phyloP scores from a whole-genome alignment of 2,113 vertebrate genomes.

The Eolophus roseicapilla region DNA sequence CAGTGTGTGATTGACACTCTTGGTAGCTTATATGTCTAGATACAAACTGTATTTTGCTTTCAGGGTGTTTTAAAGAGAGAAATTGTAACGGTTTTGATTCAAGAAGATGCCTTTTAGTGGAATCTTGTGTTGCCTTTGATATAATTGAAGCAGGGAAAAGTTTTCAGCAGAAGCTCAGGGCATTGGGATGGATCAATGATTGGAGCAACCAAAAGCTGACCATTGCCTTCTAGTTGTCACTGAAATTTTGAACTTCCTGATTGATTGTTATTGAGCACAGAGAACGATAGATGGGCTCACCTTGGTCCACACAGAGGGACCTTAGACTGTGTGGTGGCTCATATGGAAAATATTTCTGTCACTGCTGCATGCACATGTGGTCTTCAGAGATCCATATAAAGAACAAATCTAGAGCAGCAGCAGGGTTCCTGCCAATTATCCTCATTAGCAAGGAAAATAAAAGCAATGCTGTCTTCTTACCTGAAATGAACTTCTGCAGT shows the following conservation, averaged over 20 bases:
- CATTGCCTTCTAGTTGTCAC: conserved; percentile 64
- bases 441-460: conserved; percentile 67
- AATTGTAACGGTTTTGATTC: background rate
- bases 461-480: conserved; percentile 59
- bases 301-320: conserved; percentile 25
- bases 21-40: background rate
- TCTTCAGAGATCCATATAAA: conserved; percentile 68
- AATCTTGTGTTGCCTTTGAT: background rate
- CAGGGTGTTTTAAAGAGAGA: background rate
- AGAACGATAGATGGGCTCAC: conserved; percentile 51
- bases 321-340: conserved; percentile 57
- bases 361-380: conserved; percentile 64
- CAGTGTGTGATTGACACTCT: background rate
- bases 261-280: conserved; percentile 27
- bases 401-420: conserved; percentile 53
- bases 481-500: conserved; percentile 57
- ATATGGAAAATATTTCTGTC: conserved; percentile 78
- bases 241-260: conserved; percentile 24
- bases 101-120: background rate
- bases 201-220: conserved; percentile 26
- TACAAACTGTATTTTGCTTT: background rate
- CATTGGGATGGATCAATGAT: background rate
- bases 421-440: conserved; percentile 66
- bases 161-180: conserved; percentile 9
- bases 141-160: background rate